Conservation (phyloP, 2,888 invertebrate species). For the Phalangium opilio region DNA sequence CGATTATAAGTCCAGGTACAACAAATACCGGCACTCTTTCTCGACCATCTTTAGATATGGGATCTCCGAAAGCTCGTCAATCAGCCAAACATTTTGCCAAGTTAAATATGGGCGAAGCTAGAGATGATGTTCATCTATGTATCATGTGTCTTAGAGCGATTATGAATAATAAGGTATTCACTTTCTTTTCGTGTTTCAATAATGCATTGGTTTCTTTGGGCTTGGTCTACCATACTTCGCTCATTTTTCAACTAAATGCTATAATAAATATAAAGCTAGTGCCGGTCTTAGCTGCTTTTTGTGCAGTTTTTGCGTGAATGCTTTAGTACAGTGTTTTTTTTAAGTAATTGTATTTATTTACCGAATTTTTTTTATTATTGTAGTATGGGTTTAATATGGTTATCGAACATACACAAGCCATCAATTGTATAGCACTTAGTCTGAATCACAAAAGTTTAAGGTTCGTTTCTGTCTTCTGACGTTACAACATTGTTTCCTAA, state of each 20-base stretch:
- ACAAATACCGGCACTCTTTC: no score
- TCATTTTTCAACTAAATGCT: no score
- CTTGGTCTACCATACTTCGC: no score
- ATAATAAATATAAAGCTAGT: no score
- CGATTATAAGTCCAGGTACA: no score
- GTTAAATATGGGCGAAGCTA: conserved; percentile 84
- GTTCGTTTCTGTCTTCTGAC: conserved; percentile 34
- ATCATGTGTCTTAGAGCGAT: conserved; percentile 98
- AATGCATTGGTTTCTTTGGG: no score
- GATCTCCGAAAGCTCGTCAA: conserved; percentile 53
- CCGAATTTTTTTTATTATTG: conserved; percentile 29
- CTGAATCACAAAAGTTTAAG: conserved; percentile 87
- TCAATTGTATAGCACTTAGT: conserved; percentile 93
- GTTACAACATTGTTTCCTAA: no score
- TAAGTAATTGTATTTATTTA: no score
- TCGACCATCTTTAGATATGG: conserved; percentile 27
- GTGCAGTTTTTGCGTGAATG: no score
- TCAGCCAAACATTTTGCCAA: conserved; percentile 67
- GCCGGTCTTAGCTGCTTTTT: no score
- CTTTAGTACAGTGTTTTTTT: no score
- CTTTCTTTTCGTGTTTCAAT: no score
- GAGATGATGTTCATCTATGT: conserved; percentile 97
- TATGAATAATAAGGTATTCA: conserved; percentile 88
- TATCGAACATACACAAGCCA: conserved; percentile 91
- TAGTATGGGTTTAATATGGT: conserved; percentile 98